Base-by-base conservation (phyloP, 2,113 vertebrate species). In the Falco punctatus region DNA sequence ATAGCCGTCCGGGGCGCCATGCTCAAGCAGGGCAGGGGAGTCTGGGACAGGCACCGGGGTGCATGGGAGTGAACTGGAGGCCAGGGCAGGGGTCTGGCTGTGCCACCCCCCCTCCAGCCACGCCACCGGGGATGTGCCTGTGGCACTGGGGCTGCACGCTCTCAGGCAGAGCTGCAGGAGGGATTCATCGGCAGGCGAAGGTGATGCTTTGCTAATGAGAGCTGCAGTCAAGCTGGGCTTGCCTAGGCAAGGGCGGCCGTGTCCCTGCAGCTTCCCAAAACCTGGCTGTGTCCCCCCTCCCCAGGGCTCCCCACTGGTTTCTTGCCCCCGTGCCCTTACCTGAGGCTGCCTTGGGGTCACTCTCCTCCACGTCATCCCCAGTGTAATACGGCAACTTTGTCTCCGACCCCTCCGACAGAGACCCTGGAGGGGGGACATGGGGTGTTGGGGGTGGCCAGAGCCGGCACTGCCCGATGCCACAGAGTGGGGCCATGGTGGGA, bases 231-330 rank as follows among this genome's bases (percentile, higher is more conserved):
- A 38, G 38, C 38, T 38, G 38, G 38, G 38, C 38, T 38, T 38
- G 38, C 42, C 32, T 1, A 4, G 6, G 16, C 1, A 1, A 5
- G 19, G 14, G 3, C 35, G 7, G 3, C 23, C 0, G 2, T 20
- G 33, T 44, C 10, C 74, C 61, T 42, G 35, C 10, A 7, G 11
- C 26, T 10, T 48, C 74, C 33, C 28, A 5, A 13, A 4, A 2
- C 40, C 6, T 2, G 15, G 6, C 4, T 13, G 0, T 2, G 26
- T 28, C 38, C 40, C 42, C 46, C 38, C 21, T 55, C 40, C 84
- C 26, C 2, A 0, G 24, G 20, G 20, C 9, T 55, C 52, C 59
- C 59, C 4, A 2, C 18, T 1, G 3, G 4, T 7, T 10, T 49
- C 24, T 49, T 58, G 35, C 14, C 51, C 59, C 59, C 2, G 0